Percentiles rank a stretch among this genome's conserved stretches.
phyloP scores from a whole-genome alignment of 53 echinoderm and acorn worm species.

The Echinarachnius parma region DNA sequence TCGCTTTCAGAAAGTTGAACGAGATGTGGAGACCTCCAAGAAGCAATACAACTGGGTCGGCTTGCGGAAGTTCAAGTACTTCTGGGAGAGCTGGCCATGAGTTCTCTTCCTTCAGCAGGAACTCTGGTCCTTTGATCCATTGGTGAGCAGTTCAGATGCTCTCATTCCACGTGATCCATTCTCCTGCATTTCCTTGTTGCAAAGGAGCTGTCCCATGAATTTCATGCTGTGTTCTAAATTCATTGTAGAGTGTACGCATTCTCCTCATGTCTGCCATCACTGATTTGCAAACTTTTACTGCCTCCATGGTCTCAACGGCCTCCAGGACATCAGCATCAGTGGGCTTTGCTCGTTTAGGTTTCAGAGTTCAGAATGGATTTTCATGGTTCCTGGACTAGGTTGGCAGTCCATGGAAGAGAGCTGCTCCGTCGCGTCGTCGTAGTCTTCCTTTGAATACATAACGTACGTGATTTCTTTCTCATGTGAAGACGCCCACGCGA shows the following conservation, averaged over 20 bases:
- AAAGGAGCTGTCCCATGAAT: neutral
- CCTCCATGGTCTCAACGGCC: neutral
- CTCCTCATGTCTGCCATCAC: neutral
- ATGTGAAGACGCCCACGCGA: too few relatives aligned
- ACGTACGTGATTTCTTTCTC: too few relatives aligned
- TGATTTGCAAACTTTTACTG: neutral
- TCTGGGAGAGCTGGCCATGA: too few relatives aligned
- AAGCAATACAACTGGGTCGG: too few relatives aligned
- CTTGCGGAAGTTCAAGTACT: too few relatives aligned
- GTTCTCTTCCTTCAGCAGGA: too few relatives aligned
- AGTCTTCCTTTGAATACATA: slow-evolving; percentile 10
- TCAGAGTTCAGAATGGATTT: slow-evolving; percentile 7
- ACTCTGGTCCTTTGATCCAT: too few relatives aligned
- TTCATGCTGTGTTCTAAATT: slow-evolving; percentile 1
- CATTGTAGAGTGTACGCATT: neutral
- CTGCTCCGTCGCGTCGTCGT: neutral
- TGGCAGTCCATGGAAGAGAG: slow-evolving; percentile 12
- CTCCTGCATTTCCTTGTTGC: neutral
- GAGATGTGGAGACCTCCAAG: too few relatives aligned
- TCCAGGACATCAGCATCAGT: neutral
- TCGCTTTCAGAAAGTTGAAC: too few relatives aligned
- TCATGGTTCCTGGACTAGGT: slow-evolving; percentile 30
- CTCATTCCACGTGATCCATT: too few relatives aligned
- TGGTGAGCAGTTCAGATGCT: too few relatives aligned
- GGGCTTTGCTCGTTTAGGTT: neutral